A percentile compares a stretch with the other conserved stretches of the same genome.
Conservation (phyloP, 2,888 invertebrate species). For the Chrysotoxum bicinctum region DNA sequence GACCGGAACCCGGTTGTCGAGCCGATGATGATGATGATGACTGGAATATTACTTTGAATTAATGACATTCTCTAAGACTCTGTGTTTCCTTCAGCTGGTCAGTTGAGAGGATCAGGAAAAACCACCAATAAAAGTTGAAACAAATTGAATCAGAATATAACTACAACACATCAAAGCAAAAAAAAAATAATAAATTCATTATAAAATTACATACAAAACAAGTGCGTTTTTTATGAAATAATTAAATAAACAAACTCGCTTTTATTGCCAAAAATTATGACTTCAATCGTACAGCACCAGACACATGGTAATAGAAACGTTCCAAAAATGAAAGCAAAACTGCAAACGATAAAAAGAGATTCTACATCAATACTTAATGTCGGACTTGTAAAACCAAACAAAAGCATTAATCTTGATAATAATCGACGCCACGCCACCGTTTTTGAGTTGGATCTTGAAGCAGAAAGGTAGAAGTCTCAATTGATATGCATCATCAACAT, state of each 20-base stretch:
- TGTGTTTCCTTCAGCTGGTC: no score
- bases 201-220: neutral
- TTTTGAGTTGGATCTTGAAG: neutral
- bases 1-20: no score
- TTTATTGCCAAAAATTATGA: neutral
- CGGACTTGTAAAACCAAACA: neutral
- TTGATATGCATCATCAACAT: constrained; percentile 1
- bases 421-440: neutral
- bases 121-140: no score
- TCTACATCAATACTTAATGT: neutral
- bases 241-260: neutral
- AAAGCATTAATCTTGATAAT: neutral
- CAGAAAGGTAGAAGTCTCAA: neutral
- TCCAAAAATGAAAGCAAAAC: neutral
- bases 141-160: no score
- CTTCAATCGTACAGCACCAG: neutral
- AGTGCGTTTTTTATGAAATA: neutral
- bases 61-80: no score
- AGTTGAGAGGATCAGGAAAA: no score
- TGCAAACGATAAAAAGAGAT: neutral
- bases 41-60: no score
- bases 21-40: no score
- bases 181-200: neutral
- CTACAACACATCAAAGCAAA: constrained; percentile 6
- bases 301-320: neutral